Base-by-base conservation (phyloP, 2,888 invertebrate species). In the Drosophila hamatofila region DNA sequence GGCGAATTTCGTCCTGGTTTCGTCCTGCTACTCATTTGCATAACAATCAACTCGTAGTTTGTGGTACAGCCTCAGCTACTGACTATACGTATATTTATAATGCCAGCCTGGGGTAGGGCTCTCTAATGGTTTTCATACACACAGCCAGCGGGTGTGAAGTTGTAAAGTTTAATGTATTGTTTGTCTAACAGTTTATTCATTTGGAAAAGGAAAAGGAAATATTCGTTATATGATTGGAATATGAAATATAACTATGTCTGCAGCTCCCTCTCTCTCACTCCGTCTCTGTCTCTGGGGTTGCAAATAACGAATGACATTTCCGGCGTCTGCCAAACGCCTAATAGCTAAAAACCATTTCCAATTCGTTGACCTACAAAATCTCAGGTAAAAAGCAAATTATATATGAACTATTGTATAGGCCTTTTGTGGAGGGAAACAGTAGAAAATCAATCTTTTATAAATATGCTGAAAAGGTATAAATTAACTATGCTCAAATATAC, bases 151-250 rank as follows among this genome's bases (percentile, higher is more conserved):
- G 88, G 90, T 89, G 88, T 90, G 90, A 88, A 89, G 90, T 89
- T 90, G 88, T 89, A 90, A 89, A 89, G 89, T 90, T 89, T 88
- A 79, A 84, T 84, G 87, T 80, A 81, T 84, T 87, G 90, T 87
- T 87, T 87, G 89, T 72, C 78, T 80, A 89, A 77, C 82, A 89
- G 80, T 89, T 87, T 90, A 86, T 88, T 90, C 89, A 87, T 88
- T 86, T 90, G 90, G 87, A 89, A 85, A 83, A 71, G 66, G 30
- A 49, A 49, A 49, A 49, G 6, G 54, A 78, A 78, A 80, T 66
- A 51, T 66, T 67, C 62, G 55, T 70, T 74, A 59, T 81, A 76
- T 80, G 76, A 70, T 82, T 77, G 78, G 66, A 73, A 80, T 89
- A 81, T 79, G 79, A 73, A 80, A 64, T 81, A 80, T 72, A 63